These are phyloP conservation scores for Leptopilina myrica DNA, from an alignment of 2,888 invertebrate genomes.

Conservation along the genomic window DNA sequence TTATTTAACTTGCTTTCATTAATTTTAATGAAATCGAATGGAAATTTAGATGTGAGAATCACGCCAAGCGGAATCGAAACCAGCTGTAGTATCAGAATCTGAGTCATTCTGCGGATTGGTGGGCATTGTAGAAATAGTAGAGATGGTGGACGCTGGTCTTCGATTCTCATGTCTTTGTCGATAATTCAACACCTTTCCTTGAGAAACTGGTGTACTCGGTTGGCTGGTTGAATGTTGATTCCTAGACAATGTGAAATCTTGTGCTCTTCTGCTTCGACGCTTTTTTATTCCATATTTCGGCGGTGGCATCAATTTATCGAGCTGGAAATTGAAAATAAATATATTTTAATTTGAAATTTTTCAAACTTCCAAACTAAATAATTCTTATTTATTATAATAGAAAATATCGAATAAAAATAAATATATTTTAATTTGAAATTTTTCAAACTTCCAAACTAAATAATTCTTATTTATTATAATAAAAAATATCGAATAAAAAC, in stretches of 20 bases:
- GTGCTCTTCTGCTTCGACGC: constrained; percentile 81
- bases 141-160: constrained; percentile 72
- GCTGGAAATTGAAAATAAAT: constrained; percentile 49
- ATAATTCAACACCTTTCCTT: constrained; percentile 59
- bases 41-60: constrained; percentile 68
- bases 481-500: too few species aligned
- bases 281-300: constrained; percentile 84
- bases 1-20: neutral
- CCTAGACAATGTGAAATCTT: constrained; percentile 78
- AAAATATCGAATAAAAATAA: too few species aligned
- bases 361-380: neutral
- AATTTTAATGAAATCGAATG: constrained; percentile 22
- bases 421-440: neutral
- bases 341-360: neutral
- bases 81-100: constrained; percentile 92
- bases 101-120: constrained; percentile 82
- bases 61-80: constrained; percentile 88
- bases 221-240: constrained; percentile 60
- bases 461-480: neutral
- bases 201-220: constrained; percentile 70
- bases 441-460: neutral
- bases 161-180: constrained; percentile 60
- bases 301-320: constrained; percentile 84
- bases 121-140: constrained; percentile 47
- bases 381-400: neutral